phyloP scores from a whole-genome alignment of 2,888 invertebrate species.

The Cacoxenus indagator region DNA sequence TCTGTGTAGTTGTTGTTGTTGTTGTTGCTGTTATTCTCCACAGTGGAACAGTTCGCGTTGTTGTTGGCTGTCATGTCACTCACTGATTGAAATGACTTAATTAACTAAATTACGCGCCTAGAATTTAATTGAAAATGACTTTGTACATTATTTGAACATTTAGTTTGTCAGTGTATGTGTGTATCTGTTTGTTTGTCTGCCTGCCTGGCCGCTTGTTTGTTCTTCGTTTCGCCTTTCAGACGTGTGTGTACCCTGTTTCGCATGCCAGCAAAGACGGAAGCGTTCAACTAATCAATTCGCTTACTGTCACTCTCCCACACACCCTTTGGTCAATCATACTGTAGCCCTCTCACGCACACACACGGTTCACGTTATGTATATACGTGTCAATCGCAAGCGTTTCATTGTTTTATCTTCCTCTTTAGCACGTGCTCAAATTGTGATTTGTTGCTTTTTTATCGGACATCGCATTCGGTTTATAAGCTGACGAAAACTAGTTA shows the following conservation, averaged over 20 bases:
- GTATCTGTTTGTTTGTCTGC: too few relatives aligned
- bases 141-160: constrained; percentile 1
- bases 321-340: not conserved
- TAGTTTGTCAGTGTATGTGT: too few relatives aligned
- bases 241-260: not conserved
- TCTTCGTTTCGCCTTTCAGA: not conserved
- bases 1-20: constrained; percentile 7
- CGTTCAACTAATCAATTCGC: not conserved
- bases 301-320: not conserved
- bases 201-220: not conserved
- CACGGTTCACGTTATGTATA: too few relatives aligned
- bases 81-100: constrained; percentile 65
- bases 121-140: constrained; percentile 57
- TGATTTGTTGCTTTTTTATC: not conserved
- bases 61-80: constrained; percentile 21
- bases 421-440: not conserved
- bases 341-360: too few relatives aligned
- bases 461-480: not conserved
- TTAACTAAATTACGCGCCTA: constrained; percentile 69
- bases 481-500: not conserved
- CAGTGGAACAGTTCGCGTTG: not conserved
- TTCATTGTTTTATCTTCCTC: not conserved
- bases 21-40: not conserved
- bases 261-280: not conserved
- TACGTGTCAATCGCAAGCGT: not conserved